Conservation (phyloP, 2,888 invertebrate species). For the Sarcophaga variegata region DNA sequence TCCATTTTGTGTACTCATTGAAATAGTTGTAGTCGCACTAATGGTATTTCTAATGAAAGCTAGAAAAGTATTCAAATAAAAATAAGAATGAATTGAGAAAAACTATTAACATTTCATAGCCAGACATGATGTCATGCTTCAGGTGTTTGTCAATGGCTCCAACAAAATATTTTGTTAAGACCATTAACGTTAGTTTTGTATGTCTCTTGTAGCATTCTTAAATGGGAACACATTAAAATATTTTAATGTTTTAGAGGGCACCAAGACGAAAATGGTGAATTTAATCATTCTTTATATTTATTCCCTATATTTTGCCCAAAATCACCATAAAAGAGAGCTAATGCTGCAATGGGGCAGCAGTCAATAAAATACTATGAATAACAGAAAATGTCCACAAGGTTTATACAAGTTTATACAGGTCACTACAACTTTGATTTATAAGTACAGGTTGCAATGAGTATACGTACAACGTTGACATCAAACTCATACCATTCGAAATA, state of each 20-base stretch:
- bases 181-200: not conserved
- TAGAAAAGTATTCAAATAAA: not conserved
- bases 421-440: too few relatives aligned
- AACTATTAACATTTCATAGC: conserved; percentile 27
- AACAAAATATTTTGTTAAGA: conserved; percentile 2
- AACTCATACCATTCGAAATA: too few relatives aligned
- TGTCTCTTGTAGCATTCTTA: not conserved
- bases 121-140: conserved; percentile 32
- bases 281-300: not conserved
- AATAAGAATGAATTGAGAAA: not conserved
- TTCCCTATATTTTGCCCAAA: not conserved
- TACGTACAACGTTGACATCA: too few relatives aligned
- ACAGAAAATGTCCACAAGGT: too few relatives aligned
- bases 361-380: too few relatives aligned
- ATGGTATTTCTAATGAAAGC: conserved; percentile 4
- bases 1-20: not conserved
- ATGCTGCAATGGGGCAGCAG: too few relatives aligned
- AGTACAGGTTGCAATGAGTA: too few relatives aligned
- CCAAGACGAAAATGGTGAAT: not conserved
- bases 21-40: conserved; percentile 16
- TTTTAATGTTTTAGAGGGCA: not conserved
- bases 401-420: too few relatives aligned
- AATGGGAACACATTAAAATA: not conserved
- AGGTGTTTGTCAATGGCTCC: not conserved
- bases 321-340: too few relatives aligned